These are phyloP conservation scores for Amia ocellicauda DNA, from an alignment of 2,113 vertebrate genomes.

Conservation along the genomic window DNA sequence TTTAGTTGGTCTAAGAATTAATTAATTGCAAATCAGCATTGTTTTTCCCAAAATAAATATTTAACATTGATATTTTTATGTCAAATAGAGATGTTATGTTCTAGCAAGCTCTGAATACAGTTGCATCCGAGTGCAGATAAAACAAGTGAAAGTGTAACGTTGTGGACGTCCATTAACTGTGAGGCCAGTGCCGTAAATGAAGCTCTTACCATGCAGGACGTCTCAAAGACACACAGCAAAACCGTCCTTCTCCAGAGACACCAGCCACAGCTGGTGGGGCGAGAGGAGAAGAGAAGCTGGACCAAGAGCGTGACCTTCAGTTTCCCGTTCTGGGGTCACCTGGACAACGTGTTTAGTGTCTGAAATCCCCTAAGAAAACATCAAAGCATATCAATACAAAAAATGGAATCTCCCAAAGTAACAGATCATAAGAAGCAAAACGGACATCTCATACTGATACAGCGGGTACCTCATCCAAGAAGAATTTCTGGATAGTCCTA, in stretches of 20 bases:
- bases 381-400: no score
- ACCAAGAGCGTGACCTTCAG: slow-evolving; percentile 67
- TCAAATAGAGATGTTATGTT: no score
- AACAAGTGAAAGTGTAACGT: no score
- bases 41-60: no score
- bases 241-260: slow-evolving; percentile 72
- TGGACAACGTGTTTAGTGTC: slow-evolving; percentile 23
- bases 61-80: no score
- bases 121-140: no score
- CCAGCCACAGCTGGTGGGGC: slow-evolving; percentile 70
- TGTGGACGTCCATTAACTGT: no score
- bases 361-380: slow-evolving; percentile 29
- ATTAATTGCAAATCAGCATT: no score
- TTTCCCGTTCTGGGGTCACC: slow-evolving; percentile 50
- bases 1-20: no score
- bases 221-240: slow-evolving; percentile 62
- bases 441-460: neutral
- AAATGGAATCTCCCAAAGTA: neutral
- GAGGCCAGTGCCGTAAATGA: neutral
- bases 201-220: slow-evolving; percentile 57
- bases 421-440: neutral
- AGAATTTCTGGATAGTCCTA: slow-evolving; percentile 73
- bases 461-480: slow-evolving; percentile 65
- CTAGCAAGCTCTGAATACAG: no score
- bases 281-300: slow-evolving; percentile 68